Evolutionary conservation across 2,888 invertebrate species (phyloP), one percentile per base, ranked within the genome.

Genomic region (Morpho achilles): DNA sequence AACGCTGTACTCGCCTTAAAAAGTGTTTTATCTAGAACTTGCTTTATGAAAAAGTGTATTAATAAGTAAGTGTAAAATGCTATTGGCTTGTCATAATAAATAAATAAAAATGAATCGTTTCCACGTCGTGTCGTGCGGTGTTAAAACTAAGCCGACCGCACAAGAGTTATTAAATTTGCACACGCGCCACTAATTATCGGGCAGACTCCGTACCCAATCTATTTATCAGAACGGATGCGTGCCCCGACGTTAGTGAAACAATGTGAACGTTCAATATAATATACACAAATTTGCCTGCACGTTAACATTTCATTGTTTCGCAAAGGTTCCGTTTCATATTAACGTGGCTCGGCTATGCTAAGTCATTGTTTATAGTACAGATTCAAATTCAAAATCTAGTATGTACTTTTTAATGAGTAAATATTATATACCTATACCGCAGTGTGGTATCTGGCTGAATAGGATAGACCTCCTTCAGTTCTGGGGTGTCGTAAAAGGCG

Each of bases 101-200:
- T n/a, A n/a, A n/a, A n/a, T n/a, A n/a, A n/a, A n/a, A 16, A 16
- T 16, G 16, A 16, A 50, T 22, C 9, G 8, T 9, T 42, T 39
- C 10, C 2, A 23, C 44, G 8, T 41, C 53, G 40, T 47, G 40
- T 63, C 69, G 66, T 53, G 40, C 5, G 65, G 61, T 70, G 10
- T 48, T 50, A 77, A 80, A 76, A 68, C 70, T 67, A 69, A 72
- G 66, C 69, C 68, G 70, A 73, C 75, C 59, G 53, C 59, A 72
- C 72, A 74, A 74, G 80, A 76, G 82, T 87, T 87, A 87, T 85
- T 88, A 87, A 86, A 87, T 87, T 84, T 81, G 81, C 85, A 82
- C 85, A 79, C 83, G 80, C 83, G 76, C 77, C 82, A 79, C 83
- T 87, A 87, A 87, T 87, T 87, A 87, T 87, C 80, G 71, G 67